A percentile compares a stretch with the other conserved stretches of the same genome.
These are phyloP conservation scores for Adoxophyes honmai DNA, from an alignment of 1,140 invertebrate species.

Conservation along the genomic window DNA sequence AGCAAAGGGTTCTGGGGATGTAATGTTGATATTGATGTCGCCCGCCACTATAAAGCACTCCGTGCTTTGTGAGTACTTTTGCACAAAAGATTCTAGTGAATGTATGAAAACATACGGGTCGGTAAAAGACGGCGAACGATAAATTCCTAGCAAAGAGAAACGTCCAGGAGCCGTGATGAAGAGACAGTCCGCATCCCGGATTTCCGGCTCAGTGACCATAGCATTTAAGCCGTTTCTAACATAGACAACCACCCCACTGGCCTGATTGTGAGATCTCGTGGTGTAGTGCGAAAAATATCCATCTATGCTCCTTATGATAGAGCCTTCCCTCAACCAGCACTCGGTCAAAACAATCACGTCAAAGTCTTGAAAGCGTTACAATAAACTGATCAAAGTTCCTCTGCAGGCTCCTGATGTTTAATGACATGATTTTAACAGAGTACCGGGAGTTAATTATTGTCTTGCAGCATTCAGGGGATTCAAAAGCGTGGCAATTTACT, in stretches of 20 bases:
- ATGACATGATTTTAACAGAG: neutral
- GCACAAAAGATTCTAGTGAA: no score
- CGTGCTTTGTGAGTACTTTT: no score
- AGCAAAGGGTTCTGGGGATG: no score
- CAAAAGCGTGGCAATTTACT: neutral
- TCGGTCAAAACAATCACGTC: conserved; percentile 21
- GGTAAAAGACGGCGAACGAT: no score
- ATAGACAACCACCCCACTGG: conserved; percentile 26
- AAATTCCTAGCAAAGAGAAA: no score
- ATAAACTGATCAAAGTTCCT: conserved; percentile 16
- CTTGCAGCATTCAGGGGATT: neutral
- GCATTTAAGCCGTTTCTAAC: conserved; percentile 9
- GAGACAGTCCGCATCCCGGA: conserved; percentile 17
- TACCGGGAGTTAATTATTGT: neutral
- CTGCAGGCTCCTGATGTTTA: conserved; percentile 19
- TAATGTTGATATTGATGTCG: no score
- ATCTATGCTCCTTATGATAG: neutral
- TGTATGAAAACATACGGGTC: no score
- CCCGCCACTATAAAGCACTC: no score
- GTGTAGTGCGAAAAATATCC: conserved; percentile 2
- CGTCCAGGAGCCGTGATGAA: no score
- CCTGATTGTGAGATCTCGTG: conserved; percentile 19
- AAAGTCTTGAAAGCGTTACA: neutral
- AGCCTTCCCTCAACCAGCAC: conserved; percentile 18
- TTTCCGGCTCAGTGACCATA: neutral